A percentile compares a stretch with the other conserved stretches of the same genome.
Conservation (phyloP, 2,113 vertebrate genomes). For the Megaleporinus macrocephalus region DNA sequence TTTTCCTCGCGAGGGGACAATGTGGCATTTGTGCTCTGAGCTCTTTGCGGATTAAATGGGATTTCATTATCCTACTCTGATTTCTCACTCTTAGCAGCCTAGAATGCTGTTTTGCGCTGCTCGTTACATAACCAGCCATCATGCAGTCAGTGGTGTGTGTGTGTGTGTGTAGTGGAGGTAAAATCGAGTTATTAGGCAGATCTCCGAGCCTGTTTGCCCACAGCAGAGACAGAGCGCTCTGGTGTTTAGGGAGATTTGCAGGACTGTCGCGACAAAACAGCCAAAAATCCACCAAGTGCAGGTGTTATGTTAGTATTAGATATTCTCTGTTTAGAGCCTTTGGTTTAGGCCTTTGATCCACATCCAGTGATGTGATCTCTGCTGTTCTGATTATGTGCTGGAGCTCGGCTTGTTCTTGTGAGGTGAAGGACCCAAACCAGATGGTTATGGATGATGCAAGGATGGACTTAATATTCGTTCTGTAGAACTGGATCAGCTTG, state of each 20-base stretch:
- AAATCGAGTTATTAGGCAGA: constrained; percentile 16
- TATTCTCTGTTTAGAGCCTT: not conserved
- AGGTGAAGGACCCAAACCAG: too few species aligned
- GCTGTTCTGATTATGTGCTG: too few species aligned
- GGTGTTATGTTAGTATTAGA: not conserved
- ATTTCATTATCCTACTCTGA: constrained; percentile 37
- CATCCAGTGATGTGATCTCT: not conserved
- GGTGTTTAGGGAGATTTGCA: not conserved
- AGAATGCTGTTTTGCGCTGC: constrained; percentile 3
- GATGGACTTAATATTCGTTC: too few species aligned
- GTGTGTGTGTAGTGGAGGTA: not conserved
- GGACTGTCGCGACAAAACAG: not conserved
- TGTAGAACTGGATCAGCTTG: too few species aligned
- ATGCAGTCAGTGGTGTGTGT: not conserved
- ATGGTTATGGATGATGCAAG: too few species aligned
- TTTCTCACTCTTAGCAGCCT: constrained; percentile 25
- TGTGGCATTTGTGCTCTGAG: constrained; percentile 31
- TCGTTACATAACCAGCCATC: constrained; percentile 29
- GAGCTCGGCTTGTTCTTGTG: not conserved
- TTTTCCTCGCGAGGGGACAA: constrained; percentile 28
- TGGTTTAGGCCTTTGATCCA: not conserved
- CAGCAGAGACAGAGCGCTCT: not conserved
- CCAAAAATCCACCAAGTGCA: not conserved
- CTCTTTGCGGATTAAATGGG: constrained; percentile 35
- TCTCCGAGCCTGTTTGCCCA: constrained; percentile 16